Base-by-base conservation (phyloP, 2,888 invertebrate genomes). In the Philhelius pedissequus region DNA sequence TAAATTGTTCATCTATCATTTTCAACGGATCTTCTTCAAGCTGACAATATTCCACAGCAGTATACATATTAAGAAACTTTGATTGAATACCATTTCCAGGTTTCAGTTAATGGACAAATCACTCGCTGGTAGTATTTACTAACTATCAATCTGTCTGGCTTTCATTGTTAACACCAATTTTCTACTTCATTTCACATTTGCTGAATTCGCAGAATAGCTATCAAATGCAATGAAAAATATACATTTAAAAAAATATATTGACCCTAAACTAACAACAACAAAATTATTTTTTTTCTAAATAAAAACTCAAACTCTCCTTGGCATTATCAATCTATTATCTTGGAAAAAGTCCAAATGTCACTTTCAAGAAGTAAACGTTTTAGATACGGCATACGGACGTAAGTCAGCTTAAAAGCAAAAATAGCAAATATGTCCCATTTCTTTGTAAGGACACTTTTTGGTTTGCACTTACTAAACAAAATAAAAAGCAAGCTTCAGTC, bases 301-400 rank as follows among this genome's bases (percentile, higher is more conserved):
- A 35, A 30, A 71, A 13, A 27, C 18, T 40, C 27, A 76, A 70
- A 35, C 54, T 73, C 32, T 68, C 32, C 50, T 43, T 15, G 7
- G 15, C 27, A 43, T 30, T 66, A 75, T 83, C 78, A 83, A 83
- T 83, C 70, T 58, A 83, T 74, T 78, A 74, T 13, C 18, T 38
- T 58, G 82, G 40, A 62, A 52, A 62, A 45, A 71, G 45, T 56
- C 74, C 70, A 79, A 79, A 52, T 74, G 83, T 79, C 83, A 78
- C 58, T 75, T 70, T 69, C 78, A 83, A 82, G 76, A 52, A 35
- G 56, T 13, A 11, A n/a, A n/a, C n/a, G n/a, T n/a, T 15, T 8
- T 27, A 25, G 6, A 1, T n/a, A 52, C 9, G 1, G 6, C n/a
- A 11, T 11, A 45, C 2, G 22, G 25, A 27, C 27, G 8, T 32